Percentiles rank a stretch among this genome's conserved stretches.
phyloP scores from a whole-genome alignment of 2,113 vertebrate genomes.

The Gnathonemus echidnorhynchus region DNA sequence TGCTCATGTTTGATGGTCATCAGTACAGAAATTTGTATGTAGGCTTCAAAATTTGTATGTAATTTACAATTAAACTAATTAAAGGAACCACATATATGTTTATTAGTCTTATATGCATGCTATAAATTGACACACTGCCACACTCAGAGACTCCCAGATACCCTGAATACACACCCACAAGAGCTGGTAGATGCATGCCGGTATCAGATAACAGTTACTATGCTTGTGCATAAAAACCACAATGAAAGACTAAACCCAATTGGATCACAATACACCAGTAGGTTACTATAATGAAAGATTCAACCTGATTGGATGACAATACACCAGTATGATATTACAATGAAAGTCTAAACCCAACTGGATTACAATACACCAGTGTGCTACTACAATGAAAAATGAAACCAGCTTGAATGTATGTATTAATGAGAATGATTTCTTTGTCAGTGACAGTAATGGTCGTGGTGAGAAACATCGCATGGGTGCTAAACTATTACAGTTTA shows the following conservation, averaged over 20 bases:
- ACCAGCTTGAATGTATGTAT: neutral
- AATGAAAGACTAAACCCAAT: neutral
- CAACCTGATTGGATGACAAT: neutral
- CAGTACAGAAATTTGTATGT: neutral
- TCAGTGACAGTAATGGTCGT: neutral
- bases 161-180: neutral
- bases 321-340: neutral
- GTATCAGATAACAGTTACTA: neutral
- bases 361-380: neutral
- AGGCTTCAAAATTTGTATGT: neutral
- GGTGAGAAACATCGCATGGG: neutral
- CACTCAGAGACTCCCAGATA: neutral
- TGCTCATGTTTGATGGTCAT: neutral
- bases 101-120: neutral
- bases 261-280: neutral
- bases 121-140: neutral
- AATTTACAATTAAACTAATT: neutral
- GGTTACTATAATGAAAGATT: neutral
- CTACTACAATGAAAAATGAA: neutral
- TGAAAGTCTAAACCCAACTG: neutral
- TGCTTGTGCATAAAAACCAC: neutral
- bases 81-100: neutral
- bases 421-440: neutral
- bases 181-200: neutral
- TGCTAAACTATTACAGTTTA: neutral